A percentile compares a stretch with the other conserved stretches of the same genome.
These are phyloP conservation scores for Propsilocerus akamusi DNA, from an alignment of 1,140 invertebrate genomes.

Conservation along the genomic window DNA sequence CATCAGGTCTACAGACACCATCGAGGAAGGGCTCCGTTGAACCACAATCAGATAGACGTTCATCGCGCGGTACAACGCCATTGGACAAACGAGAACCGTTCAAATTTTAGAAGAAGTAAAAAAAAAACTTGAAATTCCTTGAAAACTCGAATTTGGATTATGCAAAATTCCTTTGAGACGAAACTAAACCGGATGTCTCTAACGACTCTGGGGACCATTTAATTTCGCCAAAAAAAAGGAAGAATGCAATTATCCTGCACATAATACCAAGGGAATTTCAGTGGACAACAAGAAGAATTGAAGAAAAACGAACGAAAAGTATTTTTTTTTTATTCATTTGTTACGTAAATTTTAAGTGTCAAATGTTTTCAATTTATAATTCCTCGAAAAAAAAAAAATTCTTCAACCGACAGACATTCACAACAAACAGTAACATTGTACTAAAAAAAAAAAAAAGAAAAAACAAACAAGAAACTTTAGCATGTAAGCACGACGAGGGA, in stretches of 20 bases:
- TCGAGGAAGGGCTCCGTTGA: constrained; percentile 21
- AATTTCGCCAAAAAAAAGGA: not conserved
- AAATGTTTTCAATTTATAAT: not conserved
- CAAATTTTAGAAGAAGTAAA: no score
- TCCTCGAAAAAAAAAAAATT: not conserved
- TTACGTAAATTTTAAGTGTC: not conserved
- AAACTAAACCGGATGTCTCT: not conserved
- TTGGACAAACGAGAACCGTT: constrained; percentile 41
- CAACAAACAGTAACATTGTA: no score
- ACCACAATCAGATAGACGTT: constrained; percentile 20
- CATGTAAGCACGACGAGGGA: no score
- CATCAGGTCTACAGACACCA: constrained; percentile 24
- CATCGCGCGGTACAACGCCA: constrained; percentile 33
- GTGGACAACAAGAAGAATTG: not conserved
- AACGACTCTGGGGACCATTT: not conserved
- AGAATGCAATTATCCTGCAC: not conserved
- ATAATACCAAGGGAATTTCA: not conserved
- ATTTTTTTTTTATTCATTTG: no score
- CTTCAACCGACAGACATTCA: no score
- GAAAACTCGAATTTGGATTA: no score
- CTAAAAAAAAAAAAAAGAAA: not conserved
- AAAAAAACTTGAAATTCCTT: no score
- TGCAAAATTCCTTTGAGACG: no score
- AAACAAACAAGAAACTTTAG: no score
- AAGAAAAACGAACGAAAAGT: constrained; percentile 1